Percentiles rank a stretch among this genome's conserved stretches.
These are phyloP conservation scores for Cirrhinus molitorella DNA, from an alignment of 2,797 vertebrate species.

Conservation along the genomic window DNA sequence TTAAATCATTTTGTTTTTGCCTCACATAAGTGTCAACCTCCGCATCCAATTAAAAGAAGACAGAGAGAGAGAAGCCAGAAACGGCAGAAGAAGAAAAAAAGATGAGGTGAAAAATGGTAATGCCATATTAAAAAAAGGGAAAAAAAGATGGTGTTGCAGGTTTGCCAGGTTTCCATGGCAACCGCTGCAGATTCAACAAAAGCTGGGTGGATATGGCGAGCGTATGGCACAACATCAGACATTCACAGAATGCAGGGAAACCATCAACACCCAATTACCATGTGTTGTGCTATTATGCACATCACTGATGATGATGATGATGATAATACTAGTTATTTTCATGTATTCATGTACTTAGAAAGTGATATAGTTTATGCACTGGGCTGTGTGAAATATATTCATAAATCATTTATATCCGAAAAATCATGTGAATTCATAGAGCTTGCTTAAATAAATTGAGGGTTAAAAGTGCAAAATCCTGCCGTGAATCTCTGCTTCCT, in stretches of 20 bases:
- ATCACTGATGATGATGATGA: background rate
- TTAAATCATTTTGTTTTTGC: background rate
- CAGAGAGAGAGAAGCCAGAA: background rate
- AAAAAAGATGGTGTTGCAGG: constrained; percentile 67
- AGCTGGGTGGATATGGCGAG: background rate
- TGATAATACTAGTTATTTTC: background rate
- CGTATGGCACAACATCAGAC: background rate
- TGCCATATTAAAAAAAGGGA: constrained; percentile 41
- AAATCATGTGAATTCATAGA: background rate
- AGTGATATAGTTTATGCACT: background rate
- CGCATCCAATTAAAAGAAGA: background rate
- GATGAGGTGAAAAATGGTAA: constrained; percentile 45
- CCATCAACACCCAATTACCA: background rate
- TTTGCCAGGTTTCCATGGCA: constrained; percentile 81
- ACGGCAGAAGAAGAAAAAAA: background rate
- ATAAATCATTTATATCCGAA: background rate
- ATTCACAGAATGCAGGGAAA: background rate
- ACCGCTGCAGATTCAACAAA: constrained; percentile 76
- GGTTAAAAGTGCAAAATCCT: background rate
- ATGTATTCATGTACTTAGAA: background rate
- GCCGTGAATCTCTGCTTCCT: background rate
- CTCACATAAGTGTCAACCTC: background rate
- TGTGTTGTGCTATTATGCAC: background rate
- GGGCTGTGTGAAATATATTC: background rate
- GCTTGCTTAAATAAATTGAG: background rate